Percentiles rank a stretch among this genome's conserved stretches.
phyloP scores from a whole-genome alignment of 2,888 invertebrate genomes.

The Diaphora mendica region DNA sequence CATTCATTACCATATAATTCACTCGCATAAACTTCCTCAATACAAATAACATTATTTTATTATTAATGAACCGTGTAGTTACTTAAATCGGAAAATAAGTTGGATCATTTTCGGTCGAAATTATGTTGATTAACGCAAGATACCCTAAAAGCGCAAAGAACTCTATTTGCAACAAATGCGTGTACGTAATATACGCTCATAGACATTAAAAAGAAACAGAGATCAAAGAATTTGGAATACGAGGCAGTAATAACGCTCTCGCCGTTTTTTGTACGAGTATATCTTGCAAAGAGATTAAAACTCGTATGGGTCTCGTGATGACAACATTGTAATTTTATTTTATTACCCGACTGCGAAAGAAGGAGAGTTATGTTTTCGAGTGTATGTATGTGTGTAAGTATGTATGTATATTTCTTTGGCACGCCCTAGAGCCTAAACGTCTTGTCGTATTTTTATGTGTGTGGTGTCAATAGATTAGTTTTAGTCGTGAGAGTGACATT shows the following conservation, averaged over 20 bases:
- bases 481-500: too few species aligned
- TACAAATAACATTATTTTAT: neutral
- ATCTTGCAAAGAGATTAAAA: neutral
- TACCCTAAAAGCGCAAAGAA: neutral
- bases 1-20: neutral
- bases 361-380: too few species aligned
- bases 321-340: too few species aligned
- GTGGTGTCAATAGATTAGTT: too few species aligned
- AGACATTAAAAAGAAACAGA: neutral
- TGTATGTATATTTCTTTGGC: too few species aligned
- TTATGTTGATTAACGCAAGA: too few species aligned
- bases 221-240: neutral
- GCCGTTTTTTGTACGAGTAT: neutral
- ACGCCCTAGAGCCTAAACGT: too few species aligned
- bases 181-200: neutral
- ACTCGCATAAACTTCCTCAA: neutral
- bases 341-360: too few species aligned
- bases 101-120: neutral
- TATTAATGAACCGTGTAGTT: neutral
- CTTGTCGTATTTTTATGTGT: too few species aligned
- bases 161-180: neutral
- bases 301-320: neutral
- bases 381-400: too few species aligned
- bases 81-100: neutral
- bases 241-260: neutral